These are phyloP conservation scores for Apodemia hepburni DNA, from an alignment of 2,888 invertebrate species.

Conservation along the genomic window DNA sequence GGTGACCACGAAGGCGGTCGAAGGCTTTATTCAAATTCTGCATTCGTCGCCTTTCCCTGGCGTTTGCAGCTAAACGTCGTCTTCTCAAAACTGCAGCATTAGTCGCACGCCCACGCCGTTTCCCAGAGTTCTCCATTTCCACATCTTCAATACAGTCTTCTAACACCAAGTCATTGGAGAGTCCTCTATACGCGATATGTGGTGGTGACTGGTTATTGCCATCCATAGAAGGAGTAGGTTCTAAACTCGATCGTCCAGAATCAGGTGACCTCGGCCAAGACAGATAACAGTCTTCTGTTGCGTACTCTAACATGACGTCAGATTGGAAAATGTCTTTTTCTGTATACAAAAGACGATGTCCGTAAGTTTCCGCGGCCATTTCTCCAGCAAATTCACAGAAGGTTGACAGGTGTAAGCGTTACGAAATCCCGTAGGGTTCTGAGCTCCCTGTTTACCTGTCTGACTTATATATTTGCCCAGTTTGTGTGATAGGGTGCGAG, in stretches of 20 bases:
- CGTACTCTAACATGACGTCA: conserved; percentile 69
- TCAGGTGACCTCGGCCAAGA: conserved; percentile 73
- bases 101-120: conserved; percentile 83
- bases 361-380: conserved; percentile 76
- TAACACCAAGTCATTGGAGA: conserved; percentile 57
- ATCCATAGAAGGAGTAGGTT: conserved; percentile 76
- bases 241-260: conserved; percentile 72
- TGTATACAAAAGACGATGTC: conserved; percentile 65
- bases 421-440: conserved; percentile 64
- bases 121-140: conserved; percentile 66
- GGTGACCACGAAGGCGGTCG: conserved; percentile 92
- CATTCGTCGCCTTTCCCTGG: conserved; percentile 95
- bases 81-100: conserved; percentile 90
- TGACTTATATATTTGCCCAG: conserved; percentile 67
- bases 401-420: conserved; percentile 50
- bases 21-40: conserved; percentile 97
- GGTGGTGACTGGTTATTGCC: conserved; percentile 67
- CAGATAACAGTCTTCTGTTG: conserved; percentile 66
- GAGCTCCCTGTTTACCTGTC: conserved; percentile 61
- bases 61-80: conserved; percentile 94
- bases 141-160: conserved; percentile 71
- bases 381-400: conserved; percentile 27
- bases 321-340: conserved; percentile 70
- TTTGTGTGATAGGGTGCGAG: conserved; percentile 52
- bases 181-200: conserved; percentile 72